Conservation (phyloP, 2,797 vertebrate genomes). For the Eulemur mongoz region DNA sequence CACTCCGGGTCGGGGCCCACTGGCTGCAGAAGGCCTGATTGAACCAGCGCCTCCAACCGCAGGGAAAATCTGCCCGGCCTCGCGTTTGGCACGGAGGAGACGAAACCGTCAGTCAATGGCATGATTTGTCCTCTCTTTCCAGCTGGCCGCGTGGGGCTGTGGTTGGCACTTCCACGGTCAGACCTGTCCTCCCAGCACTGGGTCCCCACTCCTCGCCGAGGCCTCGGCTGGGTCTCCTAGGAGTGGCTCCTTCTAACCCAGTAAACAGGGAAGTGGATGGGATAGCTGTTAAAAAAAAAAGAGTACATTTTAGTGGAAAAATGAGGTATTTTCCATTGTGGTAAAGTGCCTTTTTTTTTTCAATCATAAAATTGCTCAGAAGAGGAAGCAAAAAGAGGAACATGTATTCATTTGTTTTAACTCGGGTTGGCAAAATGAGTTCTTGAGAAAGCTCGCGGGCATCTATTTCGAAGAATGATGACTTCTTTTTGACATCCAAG, state of each 20-base stretch:
- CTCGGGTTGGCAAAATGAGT: conserved; percentile 83
- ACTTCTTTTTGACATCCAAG: conserved; percentile 72
- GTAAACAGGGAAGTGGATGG: conserved; percentile 59
- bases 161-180: background rate
- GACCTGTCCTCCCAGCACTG: rapidly evolving
- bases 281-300: conserved; percentile 65
- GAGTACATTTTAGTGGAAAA: conserved; percentile 84
- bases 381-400: conserved; percentile 87
- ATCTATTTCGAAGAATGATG: conserved; percentile 84
- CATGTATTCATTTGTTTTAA: conserved; percentile 83
- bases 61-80: background rate
- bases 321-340: conserved; percentile 83
- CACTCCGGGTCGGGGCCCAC: background rate
- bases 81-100: background rate
- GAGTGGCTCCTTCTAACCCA: background rate
- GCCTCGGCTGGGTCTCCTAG: background rate
- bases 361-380: conserved; percentile 83
- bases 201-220: background rate
- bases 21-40: background rate
- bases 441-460: conserved; percentile 83
- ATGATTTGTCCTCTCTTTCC: background rate
- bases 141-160: background rate
- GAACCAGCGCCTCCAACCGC: background rate
- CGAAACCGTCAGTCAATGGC: background rate
- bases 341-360: conserved; percentile 78